Conservation (phyloP, 2,797 vertebrate genomes). For the Chrosomus eos region DNA sequence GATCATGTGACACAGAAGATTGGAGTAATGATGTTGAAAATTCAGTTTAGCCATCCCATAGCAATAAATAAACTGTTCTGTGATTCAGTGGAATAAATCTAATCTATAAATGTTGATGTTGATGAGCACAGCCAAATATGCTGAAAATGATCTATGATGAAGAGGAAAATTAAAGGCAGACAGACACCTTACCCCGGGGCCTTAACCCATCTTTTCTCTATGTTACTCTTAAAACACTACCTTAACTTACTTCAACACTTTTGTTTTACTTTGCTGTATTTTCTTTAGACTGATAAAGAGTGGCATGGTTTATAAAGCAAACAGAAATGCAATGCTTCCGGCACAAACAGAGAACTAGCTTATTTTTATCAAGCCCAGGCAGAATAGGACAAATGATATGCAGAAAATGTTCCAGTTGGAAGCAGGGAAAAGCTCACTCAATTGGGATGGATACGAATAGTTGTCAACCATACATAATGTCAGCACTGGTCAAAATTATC, state of each 20-base stretch:
- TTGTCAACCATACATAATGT: slow-evolving; percentile 27
- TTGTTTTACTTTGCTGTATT: slow-evolving; percentile 5
- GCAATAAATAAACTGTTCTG: not conserved
- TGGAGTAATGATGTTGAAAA: not conserved
- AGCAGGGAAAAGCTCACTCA: slow-evolving; percentile 40
- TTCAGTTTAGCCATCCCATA: not conserved
- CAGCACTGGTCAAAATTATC: not conserved
- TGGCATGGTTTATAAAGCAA: slow-evolving; percentile 35
- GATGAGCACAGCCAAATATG: not conserved
- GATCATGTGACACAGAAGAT: not conserved
- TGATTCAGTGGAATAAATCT: not conserved
- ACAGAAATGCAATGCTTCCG: slow-evolving; percentile 45
- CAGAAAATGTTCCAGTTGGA: slow-evolving; percentile 46
- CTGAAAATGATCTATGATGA: not conserved
- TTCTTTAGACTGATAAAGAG: slow-evolving; percentile 5
- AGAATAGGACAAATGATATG: slow-evolving; percentile 52
- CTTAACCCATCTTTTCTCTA: not conserved
- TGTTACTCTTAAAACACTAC: not conserved
- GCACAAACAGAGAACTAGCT: slow-evolving; percentile 30
- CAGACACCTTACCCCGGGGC: not conserved
- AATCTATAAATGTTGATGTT: not conserved
- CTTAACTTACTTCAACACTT: slow-evolving; percentile 5
- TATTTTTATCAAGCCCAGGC: slow-evolving; percentile 49
- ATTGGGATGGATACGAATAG: slow-evolving; percentile 24
- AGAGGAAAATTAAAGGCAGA: not conserved